Evolutionary conservation across 2,797 vertebrate genomes (phyloP), one percentile per base, ranked within the genome.

Genomic region (Staurois parvus): DNA sequence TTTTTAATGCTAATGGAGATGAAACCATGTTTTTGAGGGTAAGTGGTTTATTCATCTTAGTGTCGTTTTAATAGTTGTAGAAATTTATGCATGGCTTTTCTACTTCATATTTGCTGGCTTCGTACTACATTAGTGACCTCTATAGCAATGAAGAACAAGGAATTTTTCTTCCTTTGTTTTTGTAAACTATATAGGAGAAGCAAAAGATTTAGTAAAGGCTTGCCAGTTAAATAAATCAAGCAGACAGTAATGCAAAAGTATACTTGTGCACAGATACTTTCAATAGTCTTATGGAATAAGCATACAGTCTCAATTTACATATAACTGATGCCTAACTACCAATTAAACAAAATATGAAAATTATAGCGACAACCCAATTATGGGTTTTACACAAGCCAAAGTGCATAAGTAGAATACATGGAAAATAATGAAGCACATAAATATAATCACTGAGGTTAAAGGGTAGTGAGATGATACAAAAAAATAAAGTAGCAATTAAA

Each of bases 1-100:
- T 52, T 9, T 59, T 52, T 64, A 72, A 59, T 82, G 40, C 68
- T 66, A 74, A 72, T 66, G 74, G 4, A 70, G 34, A 68, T 29
- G 21, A 34, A 73, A 62, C 40, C 67, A 19, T 81, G 72, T 62
- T 26, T 45, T 24, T 11, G 29, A 26, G 62, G 66, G 28, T 11
- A 66, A 66, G 15, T 56, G 28, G 9, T 29, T 66, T 7, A 32
- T 81, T 67, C 28, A 78, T 73, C 66, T 32, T 79, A n/a, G 45
- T 66, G 12, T 11, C n/a, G 45, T 17, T 82, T 13, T 81, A 37
- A 37, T 37, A 37, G 34, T 37, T 37, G 34, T 9, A 32, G 32
- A 2, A 24, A 68, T 19, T 45, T 29, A 10, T 66, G 56, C n/a
- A 40, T n/a, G 11, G 11, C 48, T 42, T 45, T 64, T 52, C 24